Evolutionary conservation across 2,797 vertebrate species (phyloP).

Genomic region (Sylvilagus floridanus): DNA sequence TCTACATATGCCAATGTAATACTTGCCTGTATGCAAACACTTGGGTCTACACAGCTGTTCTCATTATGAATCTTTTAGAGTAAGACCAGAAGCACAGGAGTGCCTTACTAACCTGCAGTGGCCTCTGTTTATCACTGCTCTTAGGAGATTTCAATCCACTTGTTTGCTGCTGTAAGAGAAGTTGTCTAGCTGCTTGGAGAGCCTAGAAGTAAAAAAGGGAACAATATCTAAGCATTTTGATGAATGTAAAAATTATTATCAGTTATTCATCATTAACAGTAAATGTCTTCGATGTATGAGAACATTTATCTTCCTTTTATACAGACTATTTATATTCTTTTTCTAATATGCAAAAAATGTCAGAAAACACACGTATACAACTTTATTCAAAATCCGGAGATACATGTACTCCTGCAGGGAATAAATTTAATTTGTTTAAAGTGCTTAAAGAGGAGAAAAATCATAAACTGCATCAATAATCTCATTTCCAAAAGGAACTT

Average conservation of each 20-base stretch:
- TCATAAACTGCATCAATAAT: slow-evolving; percentile 92
- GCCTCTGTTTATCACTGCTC: slow-evolving; percentile 99
- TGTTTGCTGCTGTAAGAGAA: slow-evolving; percentile 99
- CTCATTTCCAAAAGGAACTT: slow-evolving; percentile 94
- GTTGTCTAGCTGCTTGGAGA: slow-evolving; percentile 98
- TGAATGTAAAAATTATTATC: slow-evolving; percentile 72
- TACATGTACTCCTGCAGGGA: slow-evolving; percentile 90
- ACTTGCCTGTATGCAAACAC: not conserved
- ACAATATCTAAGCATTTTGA: slow-evolving; percentile 77
- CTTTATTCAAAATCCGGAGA: slow-evolving; percentile 84
- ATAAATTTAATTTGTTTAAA: slow-evolving; percentile 94
- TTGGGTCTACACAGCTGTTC: not conserved
- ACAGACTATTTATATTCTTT: slow-evolving; percentile 58
- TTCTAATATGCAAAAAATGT: slow-evolving; percentile 71
- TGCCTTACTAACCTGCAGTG: slow-evolving; percentile 95
- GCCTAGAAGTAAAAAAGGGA: slow-evolving; percentile 90
- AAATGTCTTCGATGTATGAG: not conserved
- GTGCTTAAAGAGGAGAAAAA: slow-evolving; percentile 91
- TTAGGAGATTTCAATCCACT: slow-evolving; percentile 99
- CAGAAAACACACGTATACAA: slow-evolving; percentile 71
- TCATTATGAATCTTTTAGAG: not conserved
- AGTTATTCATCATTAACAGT: slow-evolving; percentile 56
- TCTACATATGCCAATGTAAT: slow-evolving; percentile 46
- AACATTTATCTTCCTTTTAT: not conserved
- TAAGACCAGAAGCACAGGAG: slow-evolving; percentile 71